Evolutionary conservation across 2,797 vertebrate genomes (phyloP).

Genomic region (Enteromius unitaeniatus): DNA sequence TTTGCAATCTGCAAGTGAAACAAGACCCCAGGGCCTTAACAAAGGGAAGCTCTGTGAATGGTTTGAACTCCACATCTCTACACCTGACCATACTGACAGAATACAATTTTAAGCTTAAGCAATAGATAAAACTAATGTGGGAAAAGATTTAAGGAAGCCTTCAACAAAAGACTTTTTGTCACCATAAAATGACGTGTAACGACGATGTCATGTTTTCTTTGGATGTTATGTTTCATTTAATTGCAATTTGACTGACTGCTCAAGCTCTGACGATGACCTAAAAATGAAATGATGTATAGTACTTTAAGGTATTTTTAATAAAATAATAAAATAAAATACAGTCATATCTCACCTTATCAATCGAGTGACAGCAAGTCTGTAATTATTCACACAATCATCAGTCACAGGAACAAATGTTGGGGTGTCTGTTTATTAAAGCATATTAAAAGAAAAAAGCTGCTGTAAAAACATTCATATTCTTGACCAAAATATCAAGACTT

Average conservation of each 20-base stretch:
- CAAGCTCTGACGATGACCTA: not conserved
- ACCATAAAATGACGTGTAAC: not conserved
- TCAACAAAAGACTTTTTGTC: not conserved
- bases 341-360: not conserved
- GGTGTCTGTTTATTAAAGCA: not conserved
- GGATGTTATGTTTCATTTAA: not conserved
- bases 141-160: not conserved
- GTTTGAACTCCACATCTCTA: constrained; percentile 7
- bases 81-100: constrained; percentile 17
- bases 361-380: not conserved
- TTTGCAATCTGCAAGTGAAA: constrained; percentile 20
- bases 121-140: constrained; percentile 14
- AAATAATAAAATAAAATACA: not conserved
- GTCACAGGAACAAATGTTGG: not conserved
- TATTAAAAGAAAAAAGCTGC: no score
- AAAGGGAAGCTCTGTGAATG: constrained; percentile 34
- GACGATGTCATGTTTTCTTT: not conserved
- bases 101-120: constrained; percentile 18
- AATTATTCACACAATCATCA: not conserved
- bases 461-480: not conserved
- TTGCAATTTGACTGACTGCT: not conserved
- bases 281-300: not conserved
- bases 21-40: constrained; percentile 18
- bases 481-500: not conserved
- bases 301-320: not conserved